A percentile compares a stretch with the other conserved stretches of the same genome.
These are phyloP conservation scores for Mobula birostris DNA, from an alignment of 2,113 vertebrate genomes.

Conservation along the genomic window DNA sequence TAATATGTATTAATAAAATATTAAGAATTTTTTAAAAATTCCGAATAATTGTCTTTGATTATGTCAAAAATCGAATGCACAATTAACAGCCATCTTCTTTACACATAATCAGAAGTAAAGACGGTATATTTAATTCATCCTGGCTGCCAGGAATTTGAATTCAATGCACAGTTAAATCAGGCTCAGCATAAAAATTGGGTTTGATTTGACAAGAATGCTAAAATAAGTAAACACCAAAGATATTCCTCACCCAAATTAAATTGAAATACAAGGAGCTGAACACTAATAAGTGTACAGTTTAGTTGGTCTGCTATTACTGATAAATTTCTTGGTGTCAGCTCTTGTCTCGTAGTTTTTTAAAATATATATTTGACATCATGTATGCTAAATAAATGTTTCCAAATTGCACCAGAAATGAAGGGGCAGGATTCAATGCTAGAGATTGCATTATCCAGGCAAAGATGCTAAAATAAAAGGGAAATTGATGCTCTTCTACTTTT, in stretches of 20 bases:
- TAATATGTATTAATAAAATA: background rate
- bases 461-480: background rate
- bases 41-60: background rate
- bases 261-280: background rate
- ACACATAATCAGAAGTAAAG: background rate
- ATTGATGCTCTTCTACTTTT: background rate
- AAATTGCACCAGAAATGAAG: background rate
- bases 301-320: background rate
- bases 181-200: background rate
- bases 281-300: background rate
- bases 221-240: background rate
- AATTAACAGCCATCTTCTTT: constrained; percentile 1
- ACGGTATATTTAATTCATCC: background rate
- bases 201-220: background rate
- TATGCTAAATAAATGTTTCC: background rate
- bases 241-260: background rate
- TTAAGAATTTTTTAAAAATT: background rate
- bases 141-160: background rate
- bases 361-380: background rate
- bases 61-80: constrained; percentile 1
- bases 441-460: background rate
- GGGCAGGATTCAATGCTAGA: background rate
- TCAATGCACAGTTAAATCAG: background rate
- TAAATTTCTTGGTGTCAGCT: background rate
- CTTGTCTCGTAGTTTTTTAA: background rate